These are phyloP conservation scores for Zenarchopterus dispar DNA, from an alignment of 2,797 vertebrate species.

Conservation along the genomic window DNA sequence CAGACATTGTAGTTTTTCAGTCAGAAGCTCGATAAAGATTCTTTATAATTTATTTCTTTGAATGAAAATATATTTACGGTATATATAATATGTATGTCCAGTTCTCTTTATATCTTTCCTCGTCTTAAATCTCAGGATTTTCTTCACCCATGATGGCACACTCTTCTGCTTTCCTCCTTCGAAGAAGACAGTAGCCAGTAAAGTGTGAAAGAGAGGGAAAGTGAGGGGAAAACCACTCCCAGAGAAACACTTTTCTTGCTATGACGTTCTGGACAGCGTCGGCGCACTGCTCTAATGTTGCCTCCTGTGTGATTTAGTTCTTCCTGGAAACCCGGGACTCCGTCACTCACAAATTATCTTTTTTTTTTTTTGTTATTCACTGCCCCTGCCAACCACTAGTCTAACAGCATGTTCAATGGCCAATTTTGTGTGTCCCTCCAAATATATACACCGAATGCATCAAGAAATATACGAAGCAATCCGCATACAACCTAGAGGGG, in stretches of 20 bases:
- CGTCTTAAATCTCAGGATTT: conserved; percentile 54
- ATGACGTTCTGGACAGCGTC: conserved; percentile 49
- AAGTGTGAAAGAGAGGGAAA: conserved; percentile 63
- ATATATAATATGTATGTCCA: conserved; percentile 84
- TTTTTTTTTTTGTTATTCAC: conserved; percentile 62
- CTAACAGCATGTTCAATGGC: conserved; percentile 59
- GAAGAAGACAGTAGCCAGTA: conserved; percentile 62
- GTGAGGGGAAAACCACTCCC: conserved; percentile 54
- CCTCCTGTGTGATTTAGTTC: conserved; percentile 44
- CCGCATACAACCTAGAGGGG: conserved; percentile 52
- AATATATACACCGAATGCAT: conserved; percentile 72
- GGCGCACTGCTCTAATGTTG: conserved; percentile 43
- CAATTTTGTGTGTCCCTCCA: conserved; percentile 54
- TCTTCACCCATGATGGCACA: conserved; percentile 20
- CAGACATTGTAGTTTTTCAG: conserved; percentile 73
- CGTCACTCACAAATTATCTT: conserved; percentile 49
- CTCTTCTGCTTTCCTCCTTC: conserved; percentile 36
- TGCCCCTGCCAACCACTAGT: conserved; percentile 67
- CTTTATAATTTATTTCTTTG: conserved; percentile 87
- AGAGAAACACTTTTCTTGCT: conserved; percentile 42
- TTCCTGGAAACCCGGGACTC: conserved; percentile 56
- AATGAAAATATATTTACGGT: conserved; percentile 88
- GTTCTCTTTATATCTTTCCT: conserved; percentile 62
- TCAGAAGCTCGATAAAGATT: conserved; percentile 81
- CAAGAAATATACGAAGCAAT: conserved; percentile 65